These are phyloP conservation scores for Calameuta pallipes DNA, from an alignment of 2,888 invertebrate species.

Conservation along the genomic window DNA sequence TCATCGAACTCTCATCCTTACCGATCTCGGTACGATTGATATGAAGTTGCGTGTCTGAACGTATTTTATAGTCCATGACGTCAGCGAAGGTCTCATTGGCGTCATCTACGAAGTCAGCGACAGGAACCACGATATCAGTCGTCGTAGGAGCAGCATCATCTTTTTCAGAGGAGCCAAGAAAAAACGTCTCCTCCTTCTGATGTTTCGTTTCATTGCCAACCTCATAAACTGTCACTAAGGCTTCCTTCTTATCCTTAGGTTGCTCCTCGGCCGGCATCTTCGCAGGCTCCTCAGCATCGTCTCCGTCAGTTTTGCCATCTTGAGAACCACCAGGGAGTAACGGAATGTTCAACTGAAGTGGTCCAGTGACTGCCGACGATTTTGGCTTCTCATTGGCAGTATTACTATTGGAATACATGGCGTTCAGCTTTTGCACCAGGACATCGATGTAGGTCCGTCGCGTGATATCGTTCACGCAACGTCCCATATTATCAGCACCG, in stretches of 20 bases:
- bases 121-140: conserved; percentile 36
- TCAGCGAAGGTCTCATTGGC: conserved; percentile 43
- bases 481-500: conserved; percentile 61
- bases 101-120: conserved; percentile 49
- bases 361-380: conserved; percentile 38
- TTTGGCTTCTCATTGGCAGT: conserved; percentile 6
- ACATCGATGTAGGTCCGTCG: conserved; percentile 52
- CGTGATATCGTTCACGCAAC: conserved; percentile 51
- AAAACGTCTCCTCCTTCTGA: conserved; percentile 26
- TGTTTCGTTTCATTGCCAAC: conserved; percentile 28
- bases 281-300: conserved; percentile 24
- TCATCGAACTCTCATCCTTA: conserved; percentile 2
- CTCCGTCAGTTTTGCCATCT: conserved; percentile 12
- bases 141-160: background rate
- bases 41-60: conserved; percentile 20
- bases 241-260: background rate
- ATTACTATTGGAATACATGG: conserved; percentile 36
- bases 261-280: conserved; percentile 23
- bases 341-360: conserved; percentile 60
- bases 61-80: conserved; percentile 52
- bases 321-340: conserved; percentile 26
- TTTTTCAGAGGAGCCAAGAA: conserved; percentile 25
- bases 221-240: conserved; percentile 21
- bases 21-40: conserved; percentile 19
- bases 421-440: conserved; percentile 53